phyloP scores from a whole-genome alignment of 2,888 invertebrate species.

The Augochlorella aurata region DNA sequence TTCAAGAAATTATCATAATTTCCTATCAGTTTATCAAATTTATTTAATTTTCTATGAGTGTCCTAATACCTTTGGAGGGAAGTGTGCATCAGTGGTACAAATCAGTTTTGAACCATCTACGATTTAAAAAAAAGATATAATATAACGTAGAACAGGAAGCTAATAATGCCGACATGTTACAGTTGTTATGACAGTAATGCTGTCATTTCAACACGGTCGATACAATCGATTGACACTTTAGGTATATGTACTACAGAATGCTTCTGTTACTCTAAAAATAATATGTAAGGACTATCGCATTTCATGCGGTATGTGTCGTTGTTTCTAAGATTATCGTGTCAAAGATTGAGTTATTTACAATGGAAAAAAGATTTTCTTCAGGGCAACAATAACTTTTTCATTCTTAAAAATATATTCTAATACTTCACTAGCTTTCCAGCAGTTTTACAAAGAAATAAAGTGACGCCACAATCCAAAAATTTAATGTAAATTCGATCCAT shows the following conservation, averaged over 20 bases:
- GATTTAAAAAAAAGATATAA: neutral
- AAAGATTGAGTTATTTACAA: neutral
- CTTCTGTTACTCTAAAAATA: neutral
- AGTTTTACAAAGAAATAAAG: neutral
- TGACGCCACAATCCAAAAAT: neutral
- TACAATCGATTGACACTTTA: conserved; percentile 6
- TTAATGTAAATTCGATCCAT: neutral
- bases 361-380: neutral
- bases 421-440: neutral
- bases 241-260: neutral
- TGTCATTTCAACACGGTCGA: neutral
- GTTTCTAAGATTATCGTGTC: neutral
- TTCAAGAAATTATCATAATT: too few species aligned
- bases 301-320: neutral
- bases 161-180: neutral
- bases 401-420: neutral
- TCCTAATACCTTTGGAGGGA: neutral
- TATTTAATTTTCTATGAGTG: neutral
- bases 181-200: neutral
- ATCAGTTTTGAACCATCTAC: neutral
- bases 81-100: neutral
- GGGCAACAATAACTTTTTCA: neutral
- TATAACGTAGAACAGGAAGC: neutral
- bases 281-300: neutral
- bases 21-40: too few species aligned